phyloP scores from a whole-genome alignment of 2,888 invertebrate genomes.

The Chaitophorus viminalis region DNA sequence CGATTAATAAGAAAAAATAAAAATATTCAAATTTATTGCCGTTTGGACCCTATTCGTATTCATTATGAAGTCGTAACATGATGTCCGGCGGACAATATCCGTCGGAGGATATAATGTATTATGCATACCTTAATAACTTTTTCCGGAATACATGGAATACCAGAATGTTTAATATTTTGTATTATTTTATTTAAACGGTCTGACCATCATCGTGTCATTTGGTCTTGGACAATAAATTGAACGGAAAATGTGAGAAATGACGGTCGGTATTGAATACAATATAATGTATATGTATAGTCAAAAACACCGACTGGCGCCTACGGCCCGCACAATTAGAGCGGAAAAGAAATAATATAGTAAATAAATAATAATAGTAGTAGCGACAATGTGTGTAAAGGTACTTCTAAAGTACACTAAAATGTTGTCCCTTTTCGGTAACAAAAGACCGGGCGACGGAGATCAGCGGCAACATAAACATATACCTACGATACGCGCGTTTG shows the following conservation, averaged over 20 bases:
- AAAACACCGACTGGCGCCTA: not conserved
- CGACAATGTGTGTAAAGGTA: not conserved
- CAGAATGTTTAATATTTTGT: constrained; percentile 23
- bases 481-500: not conserved
- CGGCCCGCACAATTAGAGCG: not conserved
- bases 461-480: not conserved
- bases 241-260: not conserved
- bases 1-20: constrained; percentile 33
- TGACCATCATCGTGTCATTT: not conserved
- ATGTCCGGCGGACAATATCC: not conserved
- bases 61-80: constrained; percentile 54
- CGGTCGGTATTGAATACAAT: not conserved
- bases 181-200: constrained; percentile 21
- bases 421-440: not conserved
- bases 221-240: not conserved
- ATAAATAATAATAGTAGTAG: not conserved
- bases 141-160: not conserved
- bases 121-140: not conserved
- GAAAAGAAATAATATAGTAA: not conserved
- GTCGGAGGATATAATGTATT: constrained; percentile 23
- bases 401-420: not conserved
- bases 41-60: constrained; percentile 23
- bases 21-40: constrained; percentile 24
- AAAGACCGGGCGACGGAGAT: not conserved
- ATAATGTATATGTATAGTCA: not conserved